Evolutionary conservation across 2,113 vertebrate species (phyloP).

Genomic region (Leptobrachium leishanense): DNA sequence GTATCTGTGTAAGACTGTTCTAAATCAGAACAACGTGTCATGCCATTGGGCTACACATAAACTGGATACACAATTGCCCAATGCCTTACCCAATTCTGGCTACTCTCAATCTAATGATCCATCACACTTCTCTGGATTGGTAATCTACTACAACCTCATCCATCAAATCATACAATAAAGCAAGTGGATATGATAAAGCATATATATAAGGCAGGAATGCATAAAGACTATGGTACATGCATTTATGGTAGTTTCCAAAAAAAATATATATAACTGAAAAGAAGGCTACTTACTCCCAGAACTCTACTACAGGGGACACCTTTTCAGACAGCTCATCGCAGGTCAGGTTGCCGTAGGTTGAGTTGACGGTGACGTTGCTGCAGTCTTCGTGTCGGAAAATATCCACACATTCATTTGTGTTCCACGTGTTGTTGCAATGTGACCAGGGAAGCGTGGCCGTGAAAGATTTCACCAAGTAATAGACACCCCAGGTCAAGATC

Average conservation of each 20-base stretch:
- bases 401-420: slow-evolving; percentile 69
- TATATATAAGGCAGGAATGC: no score
- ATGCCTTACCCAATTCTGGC: no score
- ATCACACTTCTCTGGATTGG: no score
- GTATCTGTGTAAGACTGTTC: no score
- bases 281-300: slow-evolving; percentile 50
- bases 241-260: background rate
- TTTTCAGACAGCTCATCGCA: slow-evolving; percentile 17
- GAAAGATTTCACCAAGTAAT: slow-evolving; percentile 78
- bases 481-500: slow-evolving; percentile 81
- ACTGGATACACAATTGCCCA: no score
- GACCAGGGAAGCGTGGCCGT: slow-evolving; percentile 71
- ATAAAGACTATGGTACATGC: no score
- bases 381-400: slow-evolving; percentile 65
- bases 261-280: background rate
- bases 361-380: slow-evolving; percentile 58
- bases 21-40: no score
- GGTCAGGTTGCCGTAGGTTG: slow-evolving; percentile 20
- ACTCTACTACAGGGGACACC: slow-evolving; percentile 46
- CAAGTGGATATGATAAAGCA: no score
- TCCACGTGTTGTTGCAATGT: slow-evolving; percentile 74
- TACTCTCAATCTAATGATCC: no score
- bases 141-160: no score
- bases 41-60: no score
- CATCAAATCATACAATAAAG: no score